phyloP scores from a whole-genome alignment of 2,113 vertebrate genomes.

The Asarcornis scutulata region DNA sequence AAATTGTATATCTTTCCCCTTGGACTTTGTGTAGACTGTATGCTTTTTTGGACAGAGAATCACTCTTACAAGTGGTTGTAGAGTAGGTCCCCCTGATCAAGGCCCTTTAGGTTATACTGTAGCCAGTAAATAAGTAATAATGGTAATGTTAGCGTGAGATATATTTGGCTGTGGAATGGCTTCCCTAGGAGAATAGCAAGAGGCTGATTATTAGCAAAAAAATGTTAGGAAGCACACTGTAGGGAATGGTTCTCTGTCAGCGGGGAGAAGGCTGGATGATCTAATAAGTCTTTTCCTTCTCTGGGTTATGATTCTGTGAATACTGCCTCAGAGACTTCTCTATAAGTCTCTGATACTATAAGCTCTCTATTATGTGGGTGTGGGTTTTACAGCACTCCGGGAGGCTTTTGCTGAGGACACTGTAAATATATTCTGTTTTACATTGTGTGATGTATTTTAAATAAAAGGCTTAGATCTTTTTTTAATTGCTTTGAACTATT shows the following conservation, averaged over 20 bases:
- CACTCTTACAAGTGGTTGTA: neutral
- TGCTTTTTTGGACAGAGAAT: neutral
- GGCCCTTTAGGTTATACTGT: neutral
- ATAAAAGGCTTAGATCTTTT: conserved; percentile 49
- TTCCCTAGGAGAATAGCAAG: conserved; percentile 30
- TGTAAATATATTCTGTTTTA: conserved; percentile 64
- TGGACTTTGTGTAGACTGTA: neutral
- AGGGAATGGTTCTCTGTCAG: conserved; percentile 19
- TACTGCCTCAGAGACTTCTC: conserved; percentile 10
- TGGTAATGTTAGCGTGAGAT: conserved; percentile 23
- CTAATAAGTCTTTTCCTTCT: conserved; percentile 61
- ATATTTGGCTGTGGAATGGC: conserved; percentile 39
- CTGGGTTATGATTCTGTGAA: conserved; percentile 56
- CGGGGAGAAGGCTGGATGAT: conserved; percentile 41
- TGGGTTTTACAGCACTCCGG: conserved; percentile 41
- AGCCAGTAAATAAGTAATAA: conserved; percentile 58
- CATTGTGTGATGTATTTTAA: conserved; percentile 60
- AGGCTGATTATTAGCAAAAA: conserved; percentile 39
- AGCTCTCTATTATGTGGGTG: conserved; percentile 43
- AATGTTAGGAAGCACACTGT: conserved; percentile 34
- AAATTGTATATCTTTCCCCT: neutral
- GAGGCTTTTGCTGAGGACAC: conserved; percentile 46
- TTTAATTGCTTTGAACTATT: conserved; percentile 53
- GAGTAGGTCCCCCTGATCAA: neutral
- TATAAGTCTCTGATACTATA: conserved; percentile 55